Conservation (phyloP, 2,113 vertebrate species). For the Pygoscelis adeliae region DNA sequence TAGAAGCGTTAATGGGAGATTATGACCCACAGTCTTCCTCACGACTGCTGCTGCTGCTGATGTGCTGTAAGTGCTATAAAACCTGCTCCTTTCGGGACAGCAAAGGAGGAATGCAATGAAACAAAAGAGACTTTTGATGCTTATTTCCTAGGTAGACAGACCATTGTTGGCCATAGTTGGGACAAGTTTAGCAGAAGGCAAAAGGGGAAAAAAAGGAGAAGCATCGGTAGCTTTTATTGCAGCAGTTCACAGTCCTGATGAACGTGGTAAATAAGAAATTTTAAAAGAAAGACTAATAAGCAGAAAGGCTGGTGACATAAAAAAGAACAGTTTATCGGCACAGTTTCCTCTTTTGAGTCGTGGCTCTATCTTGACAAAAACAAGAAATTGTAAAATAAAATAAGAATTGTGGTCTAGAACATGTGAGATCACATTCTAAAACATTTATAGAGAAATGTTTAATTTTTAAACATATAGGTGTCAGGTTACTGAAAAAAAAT, state of each 20-base stretch:
- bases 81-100: neutral
- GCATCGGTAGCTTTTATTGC: slow-evolving; percentile 30
- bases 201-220: neutral
- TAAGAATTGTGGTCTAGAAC: neutral
- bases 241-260: neutral
- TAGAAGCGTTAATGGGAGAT: neutral
- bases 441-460: neutral
- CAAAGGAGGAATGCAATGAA: neutral
- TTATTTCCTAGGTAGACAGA: neutral
- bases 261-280: neutral
- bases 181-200: neutral
- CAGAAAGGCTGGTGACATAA: neutral
- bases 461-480: neutral
- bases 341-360: neutral
- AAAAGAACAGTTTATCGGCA: neutral
- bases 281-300: neutral
- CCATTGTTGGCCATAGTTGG: neutral
- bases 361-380: neutral
- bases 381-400: neutral
- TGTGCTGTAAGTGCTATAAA: neutral
- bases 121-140: neutral
- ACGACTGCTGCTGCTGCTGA: neutral
- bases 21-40: neutral
- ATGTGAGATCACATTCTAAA: neutral
- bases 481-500: neutral